Base-by-base conservation (phyloP, 2,797 vertebrate genomes). In the Lates japonicus region DNA sequence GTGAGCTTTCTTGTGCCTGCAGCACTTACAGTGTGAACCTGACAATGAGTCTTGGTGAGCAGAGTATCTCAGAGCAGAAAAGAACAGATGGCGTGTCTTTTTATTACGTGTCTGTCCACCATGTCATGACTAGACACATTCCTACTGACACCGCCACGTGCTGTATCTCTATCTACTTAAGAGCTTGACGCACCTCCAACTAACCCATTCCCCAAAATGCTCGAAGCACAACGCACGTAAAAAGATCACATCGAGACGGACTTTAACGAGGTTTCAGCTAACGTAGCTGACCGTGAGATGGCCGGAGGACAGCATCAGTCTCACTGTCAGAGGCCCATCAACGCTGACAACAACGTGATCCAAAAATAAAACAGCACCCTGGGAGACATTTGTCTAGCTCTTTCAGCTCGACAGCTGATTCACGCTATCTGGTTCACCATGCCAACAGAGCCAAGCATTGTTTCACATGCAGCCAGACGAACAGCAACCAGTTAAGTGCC, bases 291-390 rank as follows among this genome's bases (percentile, higher is more conserved):
- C 65, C 62, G 13, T n/a, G 69, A 76, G 31, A 87, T 52, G 35
- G 85, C 93, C 73, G 13, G 72, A 77, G 92, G 92, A 70, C 80
- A 62, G 77, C 78, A 84, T 93, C 93, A 90, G 86, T 78, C 76
- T 92, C 92, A 82, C 88, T 90, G 92, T 94, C 92, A 89, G 72
- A 69, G 81, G 64, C 61, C 71, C 85, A 83, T 94, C 90, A 90
- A 88, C 86, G 72, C 87, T 70, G 86, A 89, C 86, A 94, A 88
- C 7, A 6, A 74, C 73, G 4, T 72, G 20, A 64, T 87, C 93
- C 93, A 91, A 93, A 94, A 95, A 93, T 94, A 94, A 93, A 92
- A 85, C 88, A 48, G 66, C 84, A 87, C 88, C 88, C 90, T 88
- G 88, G 88, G 88, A 93, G 90, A 86, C 81, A 55, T 84, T 90